Conservation (phyloP, 2,797 vertebrate genomes). For the Arrhamphus sclerolepis region DNA sequence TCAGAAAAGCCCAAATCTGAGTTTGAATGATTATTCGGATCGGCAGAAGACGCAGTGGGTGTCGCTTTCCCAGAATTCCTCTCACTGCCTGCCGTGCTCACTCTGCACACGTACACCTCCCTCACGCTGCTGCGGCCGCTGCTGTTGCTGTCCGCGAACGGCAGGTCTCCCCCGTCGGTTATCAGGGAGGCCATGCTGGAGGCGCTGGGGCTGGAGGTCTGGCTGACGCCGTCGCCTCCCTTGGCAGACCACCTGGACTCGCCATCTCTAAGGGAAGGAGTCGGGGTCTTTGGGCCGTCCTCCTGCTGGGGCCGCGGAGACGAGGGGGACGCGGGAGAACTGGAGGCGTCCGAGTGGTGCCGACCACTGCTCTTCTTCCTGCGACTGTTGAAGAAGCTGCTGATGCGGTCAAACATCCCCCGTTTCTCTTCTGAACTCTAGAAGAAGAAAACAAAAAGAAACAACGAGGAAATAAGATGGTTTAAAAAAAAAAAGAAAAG, state of each 20-base stretch:
- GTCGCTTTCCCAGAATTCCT: conserved; percentile 51
- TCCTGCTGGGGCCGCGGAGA: conserved; percentile 42
- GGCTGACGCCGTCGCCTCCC: conserved; percentile 13
- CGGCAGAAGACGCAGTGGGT: conserved; percentile 10
- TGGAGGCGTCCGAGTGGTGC: conserved; percentile 48
- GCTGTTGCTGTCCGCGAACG: conserved; percentile 77
- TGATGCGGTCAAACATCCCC: conserved; percentile 70
- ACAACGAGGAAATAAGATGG: background rate
- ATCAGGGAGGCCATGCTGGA: conserved; percentile 52
- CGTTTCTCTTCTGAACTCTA: conserved; percentile 76
- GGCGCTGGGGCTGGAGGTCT: conserved; percentile 49
- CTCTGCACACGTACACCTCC: conserved; percentile 55
- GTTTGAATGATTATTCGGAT: background rate
- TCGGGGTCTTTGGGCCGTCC: conserved; percentile 46
- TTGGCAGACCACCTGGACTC: background rate
- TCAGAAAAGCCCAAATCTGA: conserved; percentile 51
- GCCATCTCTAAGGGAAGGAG: conserved; percentile 32
- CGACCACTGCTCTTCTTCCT: conserved; percentile 65
- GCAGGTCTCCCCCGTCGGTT: conserved; percentile 53
- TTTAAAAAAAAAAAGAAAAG: background rate
- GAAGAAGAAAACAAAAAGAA: conserved; percentile 21
- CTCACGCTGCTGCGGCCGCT: conserved; percentile 72
- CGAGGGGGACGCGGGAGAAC: conserved; percentile 35
- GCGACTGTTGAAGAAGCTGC: conserved; percentile 67
- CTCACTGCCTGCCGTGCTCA: conserved; percentile 29